Evolutionary conservation across 2,888 invertebrate species (phyloP).

Genomic region (Podabrus alpinus): DNA sequence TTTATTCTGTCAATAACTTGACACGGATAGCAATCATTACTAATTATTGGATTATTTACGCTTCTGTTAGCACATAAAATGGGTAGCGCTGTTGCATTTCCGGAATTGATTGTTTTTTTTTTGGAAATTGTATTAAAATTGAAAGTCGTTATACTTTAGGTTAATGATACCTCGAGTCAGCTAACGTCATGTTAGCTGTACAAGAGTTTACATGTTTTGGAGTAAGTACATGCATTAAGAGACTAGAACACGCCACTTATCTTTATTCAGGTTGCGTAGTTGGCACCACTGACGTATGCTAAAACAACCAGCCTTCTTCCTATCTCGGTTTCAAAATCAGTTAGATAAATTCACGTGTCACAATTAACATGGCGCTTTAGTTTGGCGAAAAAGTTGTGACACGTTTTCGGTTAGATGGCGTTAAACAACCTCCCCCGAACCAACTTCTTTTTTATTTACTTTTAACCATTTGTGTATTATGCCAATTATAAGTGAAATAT

Average conservation of each 20-base stretch:
- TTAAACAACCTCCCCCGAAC: background rate
- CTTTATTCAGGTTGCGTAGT: slow-evolving; percentile 35
- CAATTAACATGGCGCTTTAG: background rate
- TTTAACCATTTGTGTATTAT: background rate
- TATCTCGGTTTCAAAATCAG: background rate
- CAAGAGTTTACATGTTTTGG: slow-evolving; percentile 29
- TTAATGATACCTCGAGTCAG: slow-evolving; percentile 1
- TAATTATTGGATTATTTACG: background rate
- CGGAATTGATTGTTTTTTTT: background rate
- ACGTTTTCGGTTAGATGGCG: background rate
- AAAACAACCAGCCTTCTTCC: slow-evolving; percentile 19
- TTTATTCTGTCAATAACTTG: background rate
- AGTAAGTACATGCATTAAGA: slow-evolving; percentile 26
- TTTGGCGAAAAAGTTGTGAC: background rate
- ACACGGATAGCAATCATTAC: background rate
- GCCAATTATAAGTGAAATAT: slow-evolving; percentile 21
- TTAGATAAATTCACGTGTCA: background rate
- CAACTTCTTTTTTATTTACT: background rate
- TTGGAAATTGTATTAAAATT: background rate
- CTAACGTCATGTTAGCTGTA: slow-evolving; percentile 12
- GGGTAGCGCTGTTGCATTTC: background rate
- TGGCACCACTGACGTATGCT: slow-evolving; percentile 35
- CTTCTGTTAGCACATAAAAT: background rate
- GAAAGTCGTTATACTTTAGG: background rate
- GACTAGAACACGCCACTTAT: slow-evolving; percentile 32